A percentile compares a stretch with the other conserved stretches of the same genome.
Evolutionary conservation across 2,797 vertebrate species (phyloP).

Genomic region (Mus caroli): DNA sequence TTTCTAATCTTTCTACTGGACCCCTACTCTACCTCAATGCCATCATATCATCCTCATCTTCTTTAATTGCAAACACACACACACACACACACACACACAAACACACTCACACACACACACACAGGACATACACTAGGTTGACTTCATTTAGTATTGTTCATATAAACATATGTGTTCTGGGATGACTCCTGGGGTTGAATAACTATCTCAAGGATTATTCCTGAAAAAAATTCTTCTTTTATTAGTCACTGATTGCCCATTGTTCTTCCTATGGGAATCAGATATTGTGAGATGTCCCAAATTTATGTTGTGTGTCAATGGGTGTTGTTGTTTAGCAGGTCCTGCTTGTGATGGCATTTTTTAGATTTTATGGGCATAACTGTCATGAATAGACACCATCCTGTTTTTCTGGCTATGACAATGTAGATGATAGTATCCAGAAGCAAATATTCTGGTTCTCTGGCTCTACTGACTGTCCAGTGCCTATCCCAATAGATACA

Average conservation of each 20-base stretch:
- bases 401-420: not conserved
- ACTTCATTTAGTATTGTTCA: not conserved
- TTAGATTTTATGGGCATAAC: not conserved
- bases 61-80: not conserved
- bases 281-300: not conserved
- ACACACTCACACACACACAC: not conserved
- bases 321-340: not conserved
- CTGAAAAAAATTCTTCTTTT: not conserved
- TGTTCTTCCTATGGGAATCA: not conserved
- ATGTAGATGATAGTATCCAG: not conserved
- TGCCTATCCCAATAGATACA: not conserved
- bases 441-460: not conserved
- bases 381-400: not conserved
- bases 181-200: not conserved
- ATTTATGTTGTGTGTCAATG: not conserved
- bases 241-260: not conserved
- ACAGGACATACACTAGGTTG: not conserved
- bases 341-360: not conserved
- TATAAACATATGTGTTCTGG: not conserved
- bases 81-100: not conserved
- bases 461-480: not conserved
- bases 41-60: not conserved
- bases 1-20: not conserved
- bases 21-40: not conserved
- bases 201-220: not conserved